A percentile compares a stretch with the other conserved stretches of the same genome.
phyloP scores from a whole-genome alignment of 2,888 invertebrate genomes.

The Drosophila neutralis region DNA sequence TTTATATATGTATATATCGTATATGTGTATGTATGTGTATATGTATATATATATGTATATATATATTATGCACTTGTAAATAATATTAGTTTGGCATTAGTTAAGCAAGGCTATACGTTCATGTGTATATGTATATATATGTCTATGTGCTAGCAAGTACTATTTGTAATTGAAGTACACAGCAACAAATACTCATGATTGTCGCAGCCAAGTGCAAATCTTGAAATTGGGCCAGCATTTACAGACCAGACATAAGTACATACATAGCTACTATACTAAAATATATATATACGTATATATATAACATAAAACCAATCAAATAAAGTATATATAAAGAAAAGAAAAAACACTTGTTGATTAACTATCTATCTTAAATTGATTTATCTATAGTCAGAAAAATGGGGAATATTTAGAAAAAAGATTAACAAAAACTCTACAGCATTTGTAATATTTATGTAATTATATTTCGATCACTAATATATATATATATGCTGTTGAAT shows the following conservation, averaged over 20 bases:
- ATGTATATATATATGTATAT: background rate
- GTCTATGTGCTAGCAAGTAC: slow-evolving; percentile 2
- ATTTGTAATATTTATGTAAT: background rate
- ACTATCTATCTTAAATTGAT: background rate
- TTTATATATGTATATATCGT: background rate
- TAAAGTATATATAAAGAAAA: background rate
- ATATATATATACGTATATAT: background rate
- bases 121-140: slow-evolving; percentile 5
- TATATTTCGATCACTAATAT: background rate
- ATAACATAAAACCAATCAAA: background rate
- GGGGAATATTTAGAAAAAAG: background rate
- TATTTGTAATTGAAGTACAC: slow-evolving; percentile 5
- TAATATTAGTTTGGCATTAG: slow-evolving; percentile 14
- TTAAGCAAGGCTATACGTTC: background rate
- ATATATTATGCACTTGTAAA: slow-evolving; percentile 19
- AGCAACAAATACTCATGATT: slow-evolving; percentile 3
- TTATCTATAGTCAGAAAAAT: too few relatives aligned
- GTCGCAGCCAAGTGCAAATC: background rate
- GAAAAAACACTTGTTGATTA: background rate
- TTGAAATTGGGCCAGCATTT: slow-evolving; percentile 4
- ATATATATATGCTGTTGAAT: background rate
- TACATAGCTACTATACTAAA: background rate
- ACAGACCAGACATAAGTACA: background rate
- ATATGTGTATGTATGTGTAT: background rate
- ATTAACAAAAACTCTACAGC: background rate